Conservation (phyloP, 1,140 invertebrate genomes). For the Cepaea nemoralis region DNA sequence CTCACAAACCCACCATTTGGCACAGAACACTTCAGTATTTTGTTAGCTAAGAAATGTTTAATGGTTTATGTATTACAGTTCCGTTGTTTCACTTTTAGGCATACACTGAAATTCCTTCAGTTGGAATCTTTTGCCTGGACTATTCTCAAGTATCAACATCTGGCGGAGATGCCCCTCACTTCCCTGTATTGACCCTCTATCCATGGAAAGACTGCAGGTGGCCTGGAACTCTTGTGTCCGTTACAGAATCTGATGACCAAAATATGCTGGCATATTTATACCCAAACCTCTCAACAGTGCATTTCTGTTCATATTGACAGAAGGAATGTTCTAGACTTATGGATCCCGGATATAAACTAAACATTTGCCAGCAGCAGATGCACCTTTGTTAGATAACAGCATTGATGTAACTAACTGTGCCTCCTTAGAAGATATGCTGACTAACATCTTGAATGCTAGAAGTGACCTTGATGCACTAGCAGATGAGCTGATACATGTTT, state of each 20-base stretch:
- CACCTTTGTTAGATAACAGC: too few species aligned
- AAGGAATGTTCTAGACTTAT: constrained; percentile 41
- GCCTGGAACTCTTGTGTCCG: constrained; percentile 54
- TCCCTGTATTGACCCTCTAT: constrained; percentile 11
- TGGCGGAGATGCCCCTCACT: not conserved
- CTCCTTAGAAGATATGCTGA: not conserved
- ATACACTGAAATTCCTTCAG: constrained; percentile 81
- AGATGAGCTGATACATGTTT: constrained; percentile 53
- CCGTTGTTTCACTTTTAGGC: constrained; percentile 45
- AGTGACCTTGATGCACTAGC: constrained; percentile 35
- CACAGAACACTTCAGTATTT: too few species aligned
- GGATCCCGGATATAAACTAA: constrained; percentile 55
- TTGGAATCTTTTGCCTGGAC: constrained; percentile 79
- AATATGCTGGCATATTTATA: constrained; percentile 15
- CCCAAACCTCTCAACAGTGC: constrained; percentile 1
- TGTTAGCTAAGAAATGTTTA: too few species aligned
- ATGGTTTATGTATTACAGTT: too few species aligned
- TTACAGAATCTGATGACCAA: constrained; percentile 36
- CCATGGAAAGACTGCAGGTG: constrained; percentile 63
- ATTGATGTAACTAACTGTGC: not conserved
- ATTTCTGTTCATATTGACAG: constrained; percentile 41
- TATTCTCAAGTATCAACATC: constrained; percentile 63
- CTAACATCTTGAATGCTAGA: constrained; percentile 15
- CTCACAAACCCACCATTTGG: too few species aligned
- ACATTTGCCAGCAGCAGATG: constrained; percentile 37